phyloP scores from a whole-genome alignment of 2,888 invertebrate genomes.

The Yponomeuta malinellus region DNA sequence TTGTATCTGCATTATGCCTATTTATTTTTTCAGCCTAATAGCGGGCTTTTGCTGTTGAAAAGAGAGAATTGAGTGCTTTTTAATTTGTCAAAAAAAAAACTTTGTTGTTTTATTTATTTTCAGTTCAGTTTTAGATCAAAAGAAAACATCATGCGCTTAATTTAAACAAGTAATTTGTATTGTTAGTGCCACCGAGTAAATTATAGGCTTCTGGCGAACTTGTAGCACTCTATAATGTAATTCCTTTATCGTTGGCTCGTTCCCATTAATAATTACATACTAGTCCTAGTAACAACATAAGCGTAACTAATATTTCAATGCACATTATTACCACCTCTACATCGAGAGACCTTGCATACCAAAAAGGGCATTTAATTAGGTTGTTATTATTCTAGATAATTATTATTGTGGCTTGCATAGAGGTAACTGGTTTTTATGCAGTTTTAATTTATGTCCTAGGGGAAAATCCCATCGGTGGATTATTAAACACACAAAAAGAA shows the following conservation, averaged over 20 bases:
- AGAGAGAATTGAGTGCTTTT: conserved; percentile 5
- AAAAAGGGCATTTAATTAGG: not conserved
- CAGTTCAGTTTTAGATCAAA: not conserved
- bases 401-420: not conserved
- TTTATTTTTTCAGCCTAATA: conserved; percentile 11
- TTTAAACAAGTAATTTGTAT: not conserved
- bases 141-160: not conserved
- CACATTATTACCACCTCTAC: not conserved
- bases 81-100: not conserved
- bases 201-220: not conserved
- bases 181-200: not conserved
- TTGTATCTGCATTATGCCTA: conserved; percentile 11
- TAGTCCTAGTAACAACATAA: not conserved
- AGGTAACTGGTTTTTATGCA: too few species aligned
- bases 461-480: too few species aligned
- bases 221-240: not conserved
- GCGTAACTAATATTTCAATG: not conserved
- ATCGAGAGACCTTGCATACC: not conserved
- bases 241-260: not conserved
- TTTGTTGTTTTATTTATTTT: conserved; percentile 1
- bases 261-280: not conserved
- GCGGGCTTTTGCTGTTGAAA: not conserved
- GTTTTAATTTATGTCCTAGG: too few species aligned
- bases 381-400: not conserved
- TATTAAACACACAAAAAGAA: too few species aligned